phyloP scores from a whole-genome alignment of 2,113 vertebrate species.

The Dipodomys ordii region DNA sequence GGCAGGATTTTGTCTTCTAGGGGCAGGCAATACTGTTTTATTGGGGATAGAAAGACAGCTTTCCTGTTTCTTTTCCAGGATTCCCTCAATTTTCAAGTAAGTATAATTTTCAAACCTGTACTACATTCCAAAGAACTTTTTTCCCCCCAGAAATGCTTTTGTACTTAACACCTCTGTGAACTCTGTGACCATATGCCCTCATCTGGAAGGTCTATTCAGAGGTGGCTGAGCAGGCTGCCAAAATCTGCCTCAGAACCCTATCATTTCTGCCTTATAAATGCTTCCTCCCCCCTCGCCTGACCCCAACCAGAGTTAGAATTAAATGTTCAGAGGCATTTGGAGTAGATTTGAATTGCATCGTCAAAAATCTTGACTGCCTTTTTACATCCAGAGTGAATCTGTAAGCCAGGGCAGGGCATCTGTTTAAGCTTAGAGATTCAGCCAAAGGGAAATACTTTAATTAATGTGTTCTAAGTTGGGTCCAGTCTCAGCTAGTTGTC shows the following conservation, averaged over 20 bases:
- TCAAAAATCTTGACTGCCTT: slow-evolving; percentile 66
- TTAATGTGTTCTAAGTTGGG: slow-evolving; percentile 14
- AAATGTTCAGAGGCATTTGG: slow-evolving; percentile 76
- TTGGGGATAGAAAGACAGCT: neutral
- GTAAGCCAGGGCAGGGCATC: slow-evolving; percentile 52
- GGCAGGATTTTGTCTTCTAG: neutral
- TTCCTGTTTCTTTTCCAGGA: neutral
- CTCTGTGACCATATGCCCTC: slow-evolving; percentile 71
- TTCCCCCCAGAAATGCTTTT: slow-evolving; percentile 82
- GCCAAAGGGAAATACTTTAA: slow-evolving; percentile 66
- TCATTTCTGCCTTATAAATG: slow-evolving; percentile 80
- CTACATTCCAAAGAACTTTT: slow-evolving; percentile 37
- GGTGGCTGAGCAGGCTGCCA: slow-evolving; percentile 72
- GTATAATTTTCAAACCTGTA: slow-evolving; percentile 62
- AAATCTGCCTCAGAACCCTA: slow-evolving; percentile 63
- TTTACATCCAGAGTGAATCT: neutral
- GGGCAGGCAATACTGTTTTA: neutral
- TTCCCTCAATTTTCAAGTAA: slow-evolving; percentile 63
- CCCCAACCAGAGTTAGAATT: slow-evolving; percentile 54
- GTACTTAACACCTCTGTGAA: slow-evolving; percentile 83
- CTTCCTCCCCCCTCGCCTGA: slow-evolving; percentile 57
- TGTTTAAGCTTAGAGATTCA: slow-evolving; percentile 26
- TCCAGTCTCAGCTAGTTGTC: slow-evolving; percentile 23
- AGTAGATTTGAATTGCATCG: slow-evolving; percentile 29
- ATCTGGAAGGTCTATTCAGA: slow-evolving; percentile 84